These are phyloP conservation scores for Athrips mouffetella DNA, from an alignment of 2,888 invertebrate genomes.

Conservation along the genomic window DNA sequence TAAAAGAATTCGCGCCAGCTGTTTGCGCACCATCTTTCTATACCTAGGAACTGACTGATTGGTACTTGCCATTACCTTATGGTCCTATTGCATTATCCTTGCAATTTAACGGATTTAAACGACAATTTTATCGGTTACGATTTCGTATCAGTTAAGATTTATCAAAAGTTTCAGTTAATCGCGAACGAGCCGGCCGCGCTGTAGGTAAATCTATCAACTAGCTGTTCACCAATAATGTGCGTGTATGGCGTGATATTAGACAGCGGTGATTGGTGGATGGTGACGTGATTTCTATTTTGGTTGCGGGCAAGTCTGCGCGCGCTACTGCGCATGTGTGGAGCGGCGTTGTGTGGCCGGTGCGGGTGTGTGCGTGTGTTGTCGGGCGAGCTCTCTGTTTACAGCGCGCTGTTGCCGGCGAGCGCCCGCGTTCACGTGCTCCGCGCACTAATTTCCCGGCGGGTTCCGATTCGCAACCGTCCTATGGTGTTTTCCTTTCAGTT, in stretches of 20 bases:
- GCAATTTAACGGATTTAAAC: conserved; percentile 37
- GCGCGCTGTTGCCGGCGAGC: conserved; percentile 78
- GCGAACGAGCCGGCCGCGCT: conserved; percentile 67
- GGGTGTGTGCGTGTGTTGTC: conserved; percentile 66
- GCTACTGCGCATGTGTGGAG: conserved; percentile 45
- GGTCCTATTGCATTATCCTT: too few species aligned
- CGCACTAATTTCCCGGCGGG: conserved; percentile 65
- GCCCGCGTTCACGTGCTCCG: conserved; percentile 80
- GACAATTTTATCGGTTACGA: conserved; percentile 51
- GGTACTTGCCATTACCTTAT: conserved; percentile 22
- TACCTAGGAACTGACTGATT: conserved; percentile 17
- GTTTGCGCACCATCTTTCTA: conserved; percentile 33
- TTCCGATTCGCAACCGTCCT: conserved; percentile 53
- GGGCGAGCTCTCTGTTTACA: conserved; percentile 74
- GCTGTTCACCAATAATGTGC: conserved; percentile 54
- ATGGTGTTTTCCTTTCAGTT: conserved; percentile 66
- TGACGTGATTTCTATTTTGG: conserved; percentile 72
- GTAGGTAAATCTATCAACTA: conserved; percentile 65
- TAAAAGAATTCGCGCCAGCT: conserved; percentile 42
- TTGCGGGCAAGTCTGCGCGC: conserved; percentile 59
- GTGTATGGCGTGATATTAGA: conserved; percentile 52
- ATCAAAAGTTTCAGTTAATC: conserved; percentile 74
- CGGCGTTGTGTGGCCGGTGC: conserved; percentile 30
- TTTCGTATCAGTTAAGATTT: conserved; percentile 68
- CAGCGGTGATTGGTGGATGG: conserved; percentile 50